phyloP scores from a whole-genome alignment of 2,113 vertebrate species.

The Cheilinus undulatus region DNA sequence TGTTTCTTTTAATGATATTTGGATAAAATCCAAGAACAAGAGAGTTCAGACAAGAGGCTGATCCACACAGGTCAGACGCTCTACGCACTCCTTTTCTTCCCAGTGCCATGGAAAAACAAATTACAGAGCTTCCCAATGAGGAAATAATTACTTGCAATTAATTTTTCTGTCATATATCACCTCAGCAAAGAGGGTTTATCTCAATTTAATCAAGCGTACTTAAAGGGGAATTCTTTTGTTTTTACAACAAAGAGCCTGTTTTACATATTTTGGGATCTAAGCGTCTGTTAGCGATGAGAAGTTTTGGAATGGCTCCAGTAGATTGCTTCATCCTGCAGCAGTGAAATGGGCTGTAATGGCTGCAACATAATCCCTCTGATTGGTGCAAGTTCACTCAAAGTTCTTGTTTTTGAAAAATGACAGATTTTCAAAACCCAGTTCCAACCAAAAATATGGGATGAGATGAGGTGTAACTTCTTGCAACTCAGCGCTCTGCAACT shows the following conservation, averaged over 20 bases:
- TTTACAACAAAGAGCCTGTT: not conserved
- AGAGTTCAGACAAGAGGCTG: conserved; percentile 54
- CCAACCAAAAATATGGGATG: no score
- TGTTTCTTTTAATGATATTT: conserved; percentile 59
- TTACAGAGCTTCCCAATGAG: conserved; percentile 48
- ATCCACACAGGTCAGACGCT: conserved; percentile 64
- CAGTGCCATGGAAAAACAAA: conserved; percentile 50
- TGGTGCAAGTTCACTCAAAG: no score
- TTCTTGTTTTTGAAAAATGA: no score
- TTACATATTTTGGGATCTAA: not conserved
- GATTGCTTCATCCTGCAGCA: not conserved
- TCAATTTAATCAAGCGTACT: conserved; percentile 41
- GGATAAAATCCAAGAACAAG: conserved; percentile 60
- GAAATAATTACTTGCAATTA: conserved; percentile 65
- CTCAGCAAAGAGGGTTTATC: conserved; percentile 42
- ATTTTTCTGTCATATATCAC: conserved; percentile 56
- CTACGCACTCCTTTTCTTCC: conserved; percentile 50
- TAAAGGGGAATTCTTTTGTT: not conserved
- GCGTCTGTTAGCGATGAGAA: no score
- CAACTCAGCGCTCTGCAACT: no score
- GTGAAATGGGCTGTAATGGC: not conserved
- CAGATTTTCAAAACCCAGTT: no score
- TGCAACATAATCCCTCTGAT: not conserved
- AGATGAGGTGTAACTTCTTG: no score
- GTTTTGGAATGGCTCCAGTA: no score